Conservation (phyloP, 1,140 invertebrate species). For the Onthophagus taurus region DNA sequence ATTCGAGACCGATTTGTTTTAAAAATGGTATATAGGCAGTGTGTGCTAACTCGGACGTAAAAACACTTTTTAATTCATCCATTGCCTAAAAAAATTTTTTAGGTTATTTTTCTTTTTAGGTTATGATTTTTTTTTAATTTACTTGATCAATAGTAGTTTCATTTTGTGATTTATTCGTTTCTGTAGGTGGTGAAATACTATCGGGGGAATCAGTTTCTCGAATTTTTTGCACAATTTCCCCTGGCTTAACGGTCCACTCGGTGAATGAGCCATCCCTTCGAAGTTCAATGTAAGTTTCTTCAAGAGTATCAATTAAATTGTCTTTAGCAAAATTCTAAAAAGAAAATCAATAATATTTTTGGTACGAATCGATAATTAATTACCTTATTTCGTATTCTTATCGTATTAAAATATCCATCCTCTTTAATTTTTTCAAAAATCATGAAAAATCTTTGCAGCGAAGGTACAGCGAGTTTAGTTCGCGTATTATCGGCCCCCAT, state of each 20-base stretch:
- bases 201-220: constrained; percentile 36
- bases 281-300: constrained; percentile 40
- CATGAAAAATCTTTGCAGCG: constrained; percentile 71
- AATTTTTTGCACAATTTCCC: constrained; percentile 31
- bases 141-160: constrained; percentile 2
- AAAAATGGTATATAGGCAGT: constrained; percentile 73
- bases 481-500: constrained; percentile 79
- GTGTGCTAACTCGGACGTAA: constrained; percentile 75
- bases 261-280: constrained; percentile 44
- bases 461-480: constrained; percentile 60
- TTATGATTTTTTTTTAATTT: not conserved
- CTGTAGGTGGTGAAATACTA: constrained; percentile 45
- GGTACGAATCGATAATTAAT: too few species aligned
- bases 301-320: constrained; percentile 11
- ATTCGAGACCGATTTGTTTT: constrained; percentile 60
- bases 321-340: not conserved
- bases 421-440: constrained; percentile 71
- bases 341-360: too few species aligned
- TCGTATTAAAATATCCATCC: constrained; percentile 8
- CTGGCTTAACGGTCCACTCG: constrained; percentile 44
- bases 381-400: too few species aligned
- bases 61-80: constrained; percentile 71
- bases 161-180: too few species aligned
- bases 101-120: not conserved
- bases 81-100: constrained; percentile 43